Evolutionary conservation across 92 coral and sea anemone genomes (phyloP).

Genomic region (Phenganax marumi): DNA sequence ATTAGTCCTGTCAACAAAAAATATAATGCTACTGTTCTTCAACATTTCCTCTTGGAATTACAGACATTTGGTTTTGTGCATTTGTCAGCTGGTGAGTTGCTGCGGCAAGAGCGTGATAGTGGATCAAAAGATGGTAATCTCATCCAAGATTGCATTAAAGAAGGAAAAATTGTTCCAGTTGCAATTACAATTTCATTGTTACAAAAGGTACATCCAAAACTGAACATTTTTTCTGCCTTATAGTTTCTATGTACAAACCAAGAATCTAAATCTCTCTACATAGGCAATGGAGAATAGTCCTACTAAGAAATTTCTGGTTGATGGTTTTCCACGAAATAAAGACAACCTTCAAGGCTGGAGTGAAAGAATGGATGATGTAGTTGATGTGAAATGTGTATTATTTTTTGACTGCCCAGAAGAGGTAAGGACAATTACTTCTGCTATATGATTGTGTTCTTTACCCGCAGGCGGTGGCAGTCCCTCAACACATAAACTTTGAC

Average conservation of each 20-base stretch:
- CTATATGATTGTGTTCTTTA: background rate
- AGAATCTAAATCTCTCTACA: background rate
- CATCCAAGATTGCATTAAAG: conserved; percentile 78
- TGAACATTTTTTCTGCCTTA: background rate
- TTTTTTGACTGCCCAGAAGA: conserved; percentile 94
- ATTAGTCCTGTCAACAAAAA: too few relatives aligned
- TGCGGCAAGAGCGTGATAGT: conserved; percentile 85
- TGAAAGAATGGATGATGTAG: conserved; percentile 71
- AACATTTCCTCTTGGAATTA: conserved; percentile 1
- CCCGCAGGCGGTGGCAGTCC: background rate
- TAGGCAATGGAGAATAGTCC: conserved; percentile 84
- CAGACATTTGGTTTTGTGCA: conserved; percentile 90
- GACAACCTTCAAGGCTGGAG: conserved; percentile 86
- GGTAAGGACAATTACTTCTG: conserved; percentile 38
- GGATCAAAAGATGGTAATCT: conserved; percentile 97
- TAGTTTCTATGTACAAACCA: background rate
- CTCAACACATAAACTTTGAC: background rate
- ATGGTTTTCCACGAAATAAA: conserved; percentile 98
- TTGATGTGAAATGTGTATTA: conserved; percentile 75
- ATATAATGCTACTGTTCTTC: background rate
- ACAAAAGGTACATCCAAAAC: conserved; percentile 65
- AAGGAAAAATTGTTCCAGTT: conserved; percentile 95
- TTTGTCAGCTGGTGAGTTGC: conserved; percentile 89
- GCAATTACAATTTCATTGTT: conserved; percentile 84
- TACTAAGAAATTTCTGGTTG: conserved; percentile 76